Conservation (phyloP, 2,888 invertebrate species). For the Orthosia gothica region DNA sequence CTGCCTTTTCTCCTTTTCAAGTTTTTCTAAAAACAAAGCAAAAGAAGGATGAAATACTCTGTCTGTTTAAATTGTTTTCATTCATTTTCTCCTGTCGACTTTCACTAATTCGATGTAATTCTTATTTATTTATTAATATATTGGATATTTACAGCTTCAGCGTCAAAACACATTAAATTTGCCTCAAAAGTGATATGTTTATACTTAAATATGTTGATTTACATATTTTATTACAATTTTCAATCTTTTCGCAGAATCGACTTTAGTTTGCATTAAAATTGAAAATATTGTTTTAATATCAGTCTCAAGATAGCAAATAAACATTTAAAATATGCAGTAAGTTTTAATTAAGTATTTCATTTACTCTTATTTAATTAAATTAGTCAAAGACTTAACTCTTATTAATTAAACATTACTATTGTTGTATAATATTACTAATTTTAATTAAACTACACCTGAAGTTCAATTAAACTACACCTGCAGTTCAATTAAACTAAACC, state of each 20-base stretch:
- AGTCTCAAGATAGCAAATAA: no score
- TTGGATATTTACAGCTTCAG: neutral
- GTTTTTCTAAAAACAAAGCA: neutral
- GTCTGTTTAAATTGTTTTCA: neutral
- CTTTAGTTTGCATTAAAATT: no score
- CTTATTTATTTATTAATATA: neutral
- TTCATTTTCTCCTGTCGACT: no score
- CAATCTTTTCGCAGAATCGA: no score
- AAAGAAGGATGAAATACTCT: neutral
- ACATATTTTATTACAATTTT: no score
- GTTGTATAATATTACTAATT: neutral
- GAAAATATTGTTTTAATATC: no score
- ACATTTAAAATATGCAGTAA: no score
- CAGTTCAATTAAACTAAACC: neutral
- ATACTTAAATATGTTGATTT: no score
- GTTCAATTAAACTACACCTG: neutral
- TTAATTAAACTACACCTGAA: neutral
- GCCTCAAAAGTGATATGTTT: neutral
- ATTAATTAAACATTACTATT: neutral
- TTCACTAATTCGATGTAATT: neutral
- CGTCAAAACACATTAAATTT: neutral
- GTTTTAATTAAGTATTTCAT: no score
- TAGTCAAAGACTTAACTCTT: neutral
- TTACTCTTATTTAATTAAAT: no score
- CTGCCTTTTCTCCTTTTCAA: conserved; percentile 64